These are phyloP conservation scores for Fulica atra DNA, from an alignment of 2,113 vertebrate species.

Conservation along the genomic window DNA sequence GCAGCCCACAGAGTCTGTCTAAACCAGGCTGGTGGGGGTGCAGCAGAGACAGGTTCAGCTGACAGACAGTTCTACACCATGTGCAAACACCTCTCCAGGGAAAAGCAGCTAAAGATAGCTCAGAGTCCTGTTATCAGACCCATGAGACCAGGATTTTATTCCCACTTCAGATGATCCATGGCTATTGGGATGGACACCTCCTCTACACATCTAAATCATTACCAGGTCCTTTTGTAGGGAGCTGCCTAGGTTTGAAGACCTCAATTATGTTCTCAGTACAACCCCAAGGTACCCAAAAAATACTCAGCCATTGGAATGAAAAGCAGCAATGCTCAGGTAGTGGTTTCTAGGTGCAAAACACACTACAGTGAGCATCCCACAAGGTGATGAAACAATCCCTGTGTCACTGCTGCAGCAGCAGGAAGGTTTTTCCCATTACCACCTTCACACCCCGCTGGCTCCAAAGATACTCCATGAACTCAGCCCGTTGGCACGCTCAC, in stretches of 20 bases:
- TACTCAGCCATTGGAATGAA: neutral
- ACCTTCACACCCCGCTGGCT: neutral
- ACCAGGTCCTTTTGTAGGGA: neutral
- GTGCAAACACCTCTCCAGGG: neutral
- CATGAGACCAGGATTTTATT: accelerated
- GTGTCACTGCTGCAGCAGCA: neutral
- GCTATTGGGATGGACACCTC: neutral
- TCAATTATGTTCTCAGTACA: accelerated
- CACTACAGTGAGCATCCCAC: accelerated
- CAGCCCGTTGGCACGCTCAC: accelerated
- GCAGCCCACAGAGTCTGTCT: neutral
- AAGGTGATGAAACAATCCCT: neutral
- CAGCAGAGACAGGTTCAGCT: neutral
- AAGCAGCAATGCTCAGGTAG: accelerated
- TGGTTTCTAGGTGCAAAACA: neutral
- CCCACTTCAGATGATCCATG: neutral
- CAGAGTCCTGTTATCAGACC: neutral
- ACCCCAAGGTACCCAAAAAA: neutral
- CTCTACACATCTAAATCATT: neutral
- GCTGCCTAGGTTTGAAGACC: neutral
- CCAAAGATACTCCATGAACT: neutral
- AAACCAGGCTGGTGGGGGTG: neutral
- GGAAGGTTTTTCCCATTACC: neutral
- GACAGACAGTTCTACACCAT: neutral
- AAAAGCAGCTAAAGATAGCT: neutral